Percentiles rank a stretch among this genome's conserved stretches.
Evolutionary conservation across 2,113 vertebrate species (phyloP).

Genomic region (Cephalopholis sonnerati): DNA sequence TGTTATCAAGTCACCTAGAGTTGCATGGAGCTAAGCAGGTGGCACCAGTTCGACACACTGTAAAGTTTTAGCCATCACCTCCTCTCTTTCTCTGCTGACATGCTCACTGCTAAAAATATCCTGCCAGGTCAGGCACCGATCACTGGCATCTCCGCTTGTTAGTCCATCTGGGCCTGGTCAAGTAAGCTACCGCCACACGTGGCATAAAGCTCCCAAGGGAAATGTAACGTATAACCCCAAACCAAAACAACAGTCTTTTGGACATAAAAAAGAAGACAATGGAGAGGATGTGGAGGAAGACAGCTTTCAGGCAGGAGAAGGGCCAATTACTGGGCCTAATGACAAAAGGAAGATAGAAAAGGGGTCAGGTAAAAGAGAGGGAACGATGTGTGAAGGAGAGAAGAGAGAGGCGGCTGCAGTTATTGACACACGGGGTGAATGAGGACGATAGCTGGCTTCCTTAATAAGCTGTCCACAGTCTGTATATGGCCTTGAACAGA

Average conservation of each 20-base stretch:
- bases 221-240: constrained; percentile 12
- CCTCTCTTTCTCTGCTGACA: constrained; percentile 13
- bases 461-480: constrained; percentile 62
- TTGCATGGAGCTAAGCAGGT: constrained; percentile 10
- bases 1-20: constrained; percentile 3
- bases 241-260: constrained; percentile 36
- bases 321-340: constrained; percentile 62
- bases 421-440: constrained; percentile 53
- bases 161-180: constrained; percentile 43
- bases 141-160: constrained; percentile 66
- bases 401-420: constrained; percentile 12
- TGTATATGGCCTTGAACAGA: constrained; percentile 44
- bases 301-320: constrained; percentile 29
- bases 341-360: constrained; percentile 39
- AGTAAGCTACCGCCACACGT: constrained; percentile 32
- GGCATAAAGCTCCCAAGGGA: neutral
- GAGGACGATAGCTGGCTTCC: constrained; percentile 40
- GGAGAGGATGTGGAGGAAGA: neutral
- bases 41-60: constrained; percentile 5
- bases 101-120: constrained; percentile 69
- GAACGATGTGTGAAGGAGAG: constrained; percentile 21
- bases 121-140: constrained; percentile 44
- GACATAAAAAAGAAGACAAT: constrained; percentile 6
- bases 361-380: constrained; percentile 4
- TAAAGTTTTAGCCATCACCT: constrained; percentile 17